phyloP scores from a whole-genome alignment of 1,140 invertebrate genomes.

The Apocrypta bakeri region DNA sequence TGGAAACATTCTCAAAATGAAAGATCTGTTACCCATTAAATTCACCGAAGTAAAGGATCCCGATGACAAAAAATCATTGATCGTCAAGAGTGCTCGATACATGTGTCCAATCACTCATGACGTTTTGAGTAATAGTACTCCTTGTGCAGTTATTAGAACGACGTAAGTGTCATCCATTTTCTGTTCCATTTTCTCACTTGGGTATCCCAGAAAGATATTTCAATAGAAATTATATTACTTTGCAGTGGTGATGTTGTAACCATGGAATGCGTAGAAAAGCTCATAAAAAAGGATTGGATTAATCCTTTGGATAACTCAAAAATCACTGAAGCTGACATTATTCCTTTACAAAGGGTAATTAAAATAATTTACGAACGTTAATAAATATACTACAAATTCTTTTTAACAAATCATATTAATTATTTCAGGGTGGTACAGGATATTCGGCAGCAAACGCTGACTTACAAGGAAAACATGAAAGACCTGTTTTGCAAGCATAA shows the following conservation, averaged over 20 bases:
- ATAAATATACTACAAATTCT: constrained; percentile 43
- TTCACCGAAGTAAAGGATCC: constrained; percentile 93
- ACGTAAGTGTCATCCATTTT: constrained; percentile 80
- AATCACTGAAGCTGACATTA: constrained; percentile 95
- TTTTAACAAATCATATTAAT: constrained; percentile 37
- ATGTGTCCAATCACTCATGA: constrained; percentile 99
- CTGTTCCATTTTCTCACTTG: background rate
- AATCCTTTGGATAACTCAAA: constrained; percentile 94
- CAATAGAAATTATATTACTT: constrained; percentile 51
- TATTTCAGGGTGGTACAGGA: constrained; percentile 91
- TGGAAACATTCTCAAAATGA: constrained; percentile 90
- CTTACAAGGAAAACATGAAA: constrained; percentile 87
- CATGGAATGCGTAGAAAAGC: constrained; percentile 95
- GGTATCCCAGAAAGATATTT: background rate
- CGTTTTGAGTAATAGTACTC: constrained; percentile 94
- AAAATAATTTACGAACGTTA: constrained; percentile 22
- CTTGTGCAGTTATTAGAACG: constrained; percentile 92
- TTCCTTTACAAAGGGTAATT: constrained; percentile 88
- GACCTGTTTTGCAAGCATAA: constrained; percentile 88
- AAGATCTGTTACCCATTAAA: constrained; percentile 95
- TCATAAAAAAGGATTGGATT: constrained; percentile 97
- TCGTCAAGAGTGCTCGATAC: constrained; percentile 91
- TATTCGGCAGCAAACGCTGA: constrained; percentile 91
- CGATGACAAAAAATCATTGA: constrained; percentile 87
- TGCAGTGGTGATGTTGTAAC: constrained; percentile 95